Base-by-base conservation (phyloP, 2,888 invertebrate genomes). In the Melitaea athalia region DNA sequence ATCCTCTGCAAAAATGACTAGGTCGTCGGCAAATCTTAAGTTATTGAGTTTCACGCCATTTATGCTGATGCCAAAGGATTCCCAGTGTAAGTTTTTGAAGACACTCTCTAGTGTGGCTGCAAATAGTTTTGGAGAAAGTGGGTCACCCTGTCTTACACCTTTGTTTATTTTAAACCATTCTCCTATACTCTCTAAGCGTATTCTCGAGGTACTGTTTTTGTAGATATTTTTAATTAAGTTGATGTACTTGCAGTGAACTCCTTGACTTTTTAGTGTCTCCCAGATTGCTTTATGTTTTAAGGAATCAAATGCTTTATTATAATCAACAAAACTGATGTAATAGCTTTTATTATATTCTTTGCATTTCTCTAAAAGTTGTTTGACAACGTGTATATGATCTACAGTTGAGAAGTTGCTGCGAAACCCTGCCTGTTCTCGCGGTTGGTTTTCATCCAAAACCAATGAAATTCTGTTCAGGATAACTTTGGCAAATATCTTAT, bases 71-170 rank as follows among this genome's bases (percentile, higher is more conserved):
- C 43, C 43, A 43, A 43, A 43, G 43, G 8, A 11, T 11, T 43
- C 11, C 43, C 43, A 43, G 8, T 43, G 8, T 43, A 43, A 11
- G 1, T 43, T 43, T 8, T 11, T 8, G 43, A 43, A 43, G 43
- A 43, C 43, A 43, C 43, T 43, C 43, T 43, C 43, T 43, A 49
- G n/a, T 49, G n/a, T 6, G 7, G 49, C 49, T 49, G n/a, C 7
- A n/a, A n/a, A 49, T 5, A 49, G 6, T 49, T 49, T 49, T n/a
- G 49, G n/a, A 5, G 49, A 49, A 7, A n/a, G 49, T 14, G 49
- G 49, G n/a, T 49, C 49, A 3, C 49, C 49, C n/a, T 49, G 49
- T 49, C 49, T 49, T 49, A 49, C 49, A n/a, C 49, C n/a, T n/a
- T n/a, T 49, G 1, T n/a, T n/a, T 3, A 49, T 49, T n/a, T 12